These are phyloP conservation scores for Lutjanus campechanus DNA, from an alignment of 2,797 vertebrate species.

Conservation along the genomic window DNA sequence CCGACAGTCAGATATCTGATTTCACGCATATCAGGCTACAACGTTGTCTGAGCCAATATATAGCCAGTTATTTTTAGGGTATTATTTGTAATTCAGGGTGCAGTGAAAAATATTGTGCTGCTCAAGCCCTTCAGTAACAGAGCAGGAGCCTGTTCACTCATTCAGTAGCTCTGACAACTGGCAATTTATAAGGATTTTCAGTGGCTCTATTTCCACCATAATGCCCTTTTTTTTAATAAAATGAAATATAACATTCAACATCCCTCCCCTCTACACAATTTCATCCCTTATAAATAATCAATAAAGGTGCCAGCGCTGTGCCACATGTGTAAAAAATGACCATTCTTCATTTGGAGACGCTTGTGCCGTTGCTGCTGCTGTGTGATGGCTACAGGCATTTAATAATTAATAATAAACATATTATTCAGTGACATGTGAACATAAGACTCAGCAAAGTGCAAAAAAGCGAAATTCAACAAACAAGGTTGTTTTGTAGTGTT, in stretches of 20 bases:
- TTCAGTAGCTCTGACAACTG: no score
- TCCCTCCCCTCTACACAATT: not conserved
- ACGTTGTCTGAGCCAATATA: not conserved
- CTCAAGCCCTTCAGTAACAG: not conserved
- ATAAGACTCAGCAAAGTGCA: not conserved
- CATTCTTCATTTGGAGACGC: not conserved
- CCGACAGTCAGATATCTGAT: not conserved
- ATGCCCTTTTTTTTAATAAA: no score
- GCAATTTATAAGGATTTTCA: no score
- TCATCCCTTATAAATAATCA: not conserved
- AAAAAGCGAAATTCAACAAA: not conserved
- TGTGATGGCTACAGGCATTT: not conserved
- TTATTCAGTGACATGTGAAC: not conserved
- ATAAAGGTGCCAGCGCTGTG: not conserved
- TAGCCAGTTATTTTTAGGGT: not conserved
- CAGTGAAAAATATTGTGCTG: not conserved
- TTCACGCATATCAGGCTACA: not conserved
- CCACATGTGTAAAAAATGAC: not conserved
- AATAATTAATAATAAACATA: not conserved
- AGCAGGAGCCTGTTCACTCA: no score
- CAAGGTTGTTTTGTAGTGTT: not conserved
- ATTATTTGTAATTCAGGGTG: not conserved
- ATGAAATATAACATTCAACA: not conserved
- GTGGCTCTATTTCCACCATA: not conserved
- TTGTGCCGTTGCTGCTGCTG: not conserved